Evolutionary conservation across 35 echinoderm and acorn worm genomes (phyloP), one percentile per base, ranked within the genome.

Genomic region (Apostichopus parvimensis): DNA sequence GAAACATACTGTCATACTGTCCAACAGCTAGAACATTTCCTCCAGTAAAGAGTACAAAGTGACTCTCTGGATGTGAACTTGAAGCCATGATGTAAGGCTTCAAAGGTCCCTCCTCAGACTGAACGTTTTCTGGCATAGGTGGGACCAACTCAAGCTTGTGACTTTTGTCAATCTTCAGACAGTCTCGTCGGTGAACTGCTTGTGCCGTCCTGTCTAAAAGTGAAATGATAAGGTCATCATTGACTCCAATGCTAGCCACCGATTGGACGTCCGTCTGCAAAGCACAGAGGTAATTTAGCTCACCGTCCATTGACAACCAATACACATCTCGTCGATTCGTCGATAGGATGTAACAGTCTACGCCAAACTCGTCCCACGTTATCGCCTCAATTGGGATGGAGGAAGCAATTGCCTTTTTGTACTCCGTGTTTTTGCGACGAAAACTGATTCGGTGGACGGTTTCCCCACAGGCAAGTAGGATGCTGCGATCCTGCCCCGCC

Each of bases 231-330:
- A 18, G 45, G 8, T 72, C 14, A 3, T 28, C 62, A 17, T 73
- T 88, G 1, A 88, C 64, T 8, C 7, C 4, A 9, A 88, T 4
- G 26, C 86, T 66, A 73, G 21, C 64, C 28, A 73, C 86, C 2
- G 86, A 88, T 28, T 88, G 57, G 7, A 66, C 28, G 13, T 55
- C 15, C 11, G 57, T 72, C 45, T 88, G 57, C 4, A 88, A 18
- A 2, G 86, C 60, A 73, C 86, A 88, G 13, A 88, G 28, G 72
- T 72, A 88, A 11, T 12, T 88, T 8, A 72, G 4, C 7, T 72
- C 86, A 4, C 86, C 86, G 61, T 72, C 52, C 64, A 68, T 88
- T 73, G 86, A 88, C 12, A 88, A 53, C 86, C 86, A 88, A 57
- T 88, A 72, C 9, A 88, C 86, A 52, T 88, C 86, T 12, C 86